phyloP scores from a whole-genome alignment of 2,797 vertebrate genomes.

The Columba guinea region DNA sequence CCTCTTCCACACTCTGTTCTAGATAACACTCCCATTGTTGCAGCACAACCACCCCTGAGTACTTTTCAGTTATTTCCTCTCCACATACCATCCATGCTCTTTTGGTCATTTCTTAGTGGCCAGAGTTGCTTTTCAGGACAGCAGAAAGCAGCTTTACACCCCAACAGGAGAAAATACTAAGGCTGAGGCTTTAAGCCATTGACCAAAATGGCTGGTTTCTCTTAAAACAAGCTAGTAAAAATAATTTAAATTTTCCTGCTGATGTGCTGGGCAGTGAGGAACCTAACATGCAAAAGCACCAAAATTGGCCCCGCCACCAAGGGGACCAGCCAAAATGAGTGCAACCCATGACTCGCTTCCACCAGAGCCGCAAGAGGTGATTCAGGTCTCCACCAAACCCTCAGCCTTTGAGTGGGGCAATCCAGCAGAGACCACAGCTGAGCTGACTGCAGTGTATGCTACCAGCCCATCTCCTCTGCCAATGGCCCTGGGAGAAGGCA shows the following conservation, averaged over 20 bases:
- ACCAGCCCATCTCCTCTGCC: background rate
- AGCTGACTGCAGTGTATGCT: fast-evolving
- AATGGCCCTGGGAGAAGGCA: background rate
- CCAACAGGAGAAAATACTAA: background rate
- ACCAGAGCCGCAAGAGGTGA: background rate
- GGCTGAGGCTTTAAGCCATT: background rate
- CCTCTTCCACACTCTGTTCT: background rate
- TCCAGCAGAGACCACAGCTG: background rate
- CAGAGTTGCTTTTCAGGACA: background rate
- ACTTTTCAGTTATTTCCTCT: background rate
- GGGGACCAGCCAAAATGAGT: background rate
- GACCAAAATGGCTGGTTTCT: background rate
- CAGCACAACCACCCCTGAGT: background rate
- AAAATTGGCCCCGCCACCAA: background rate
- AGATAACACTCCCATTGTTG: fast-evolving
- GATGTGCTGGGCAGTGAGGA: background rate
- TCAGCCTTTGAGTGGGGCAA: background rate
- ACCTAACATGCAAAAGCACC: background rate
- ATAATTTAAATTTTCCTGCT: fast-evolving
- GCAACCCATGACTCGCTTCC: background rate
- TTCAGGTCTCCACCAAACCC: background rate
- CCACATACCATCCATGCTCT: background rate
- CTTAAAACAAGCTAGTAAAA: background rate
- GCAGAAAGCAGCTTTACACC: background rate
- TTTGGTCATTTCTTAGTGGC: background rate